These are phyloP conservation scores for Hydropotes inermis DNA, from an alignment of 2,113 vertebrate genomes.

Conservation along the genomic window DNA sequence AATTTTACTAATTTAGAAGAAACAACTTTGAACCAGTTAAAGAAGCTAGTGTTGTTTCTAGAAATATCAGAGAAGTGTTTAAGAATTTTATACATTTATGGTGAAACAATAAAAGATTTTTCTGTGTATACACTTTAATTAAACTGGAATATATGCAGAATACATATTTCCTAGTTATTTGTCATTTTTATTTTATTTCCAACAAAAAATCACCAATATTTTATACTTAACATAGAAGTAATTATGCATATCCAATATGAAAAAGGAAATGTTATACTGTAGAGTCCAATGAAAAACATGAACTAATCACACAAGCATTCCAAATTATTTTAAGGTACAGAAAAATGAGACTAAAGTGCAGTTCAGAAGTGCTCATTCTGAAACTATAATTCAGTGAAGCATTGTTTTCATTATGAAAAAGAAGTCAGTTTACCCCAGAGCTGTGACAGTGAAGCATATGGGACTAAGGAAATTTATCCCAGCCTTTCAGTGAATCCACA, in stretches of 20 bases:
- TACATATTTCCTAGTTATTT: background rate
- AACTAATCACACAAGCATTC: background rate
- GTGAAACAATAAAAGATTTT: background rate
- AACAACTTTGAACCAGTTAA: background rate
- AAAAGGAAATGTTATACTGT: background rate
- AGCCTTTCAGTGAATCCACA: background rate
- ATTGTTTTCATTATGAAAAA: background rate
- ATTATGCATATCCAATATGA: background rate
- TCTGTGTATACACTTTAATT: background rate
- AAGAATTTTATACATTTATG: background rate
- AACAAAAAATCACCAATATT: background rate
- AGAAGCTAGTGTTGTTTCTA: background rate
- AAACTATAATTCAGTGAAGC: background rate
- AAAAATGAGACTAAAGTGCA: background rate
- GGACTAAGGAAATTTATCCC: background rate
- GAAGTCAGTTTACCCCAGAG: background rate
- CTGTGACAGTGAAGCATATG: rapidly evolving
- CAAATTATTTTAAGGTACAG: background rate
- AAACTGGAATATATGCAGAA: background rate
- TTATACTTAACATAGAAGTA: background rate
- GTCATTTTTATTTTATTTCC: background rate
- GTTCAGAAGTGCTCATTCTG: background rate
- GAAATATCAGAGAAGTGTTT: background rate
- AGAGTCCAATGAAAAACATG: background rate
- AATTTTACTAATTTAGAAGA: background rate